Percentiles rank a stretch among this genome's conserved stretches.
phyloP scores from a whole-genome alignment of 2,888 invertebrate genomes.

The Drosophila infuscata region DNA sequence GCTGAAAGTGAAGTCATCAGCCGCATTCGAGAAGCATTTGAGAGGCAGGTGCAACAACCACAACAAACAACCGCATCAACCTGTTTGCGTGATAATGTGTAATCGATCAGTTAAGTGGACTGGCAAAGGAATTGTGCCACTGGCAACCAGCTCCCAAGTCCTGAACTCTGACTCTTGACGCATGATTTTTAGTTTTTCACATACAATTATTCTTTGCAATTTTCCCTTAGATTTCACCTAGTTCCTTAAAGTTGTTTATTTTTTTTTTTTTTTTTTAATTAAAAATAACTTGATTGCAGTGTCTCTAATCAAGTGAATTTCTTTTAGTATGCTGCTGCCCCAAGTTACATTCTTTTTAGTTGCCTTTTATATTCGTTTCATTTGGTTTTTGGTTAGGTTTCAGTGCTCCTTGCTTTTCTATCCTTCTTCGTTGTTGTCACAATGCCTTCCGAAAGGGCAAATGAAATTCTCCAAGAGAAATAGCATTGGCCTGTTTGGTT shows the following conservation, averaged over 20 bases:
- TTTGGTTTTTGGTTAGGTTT: slow-evolving; percentile 22
- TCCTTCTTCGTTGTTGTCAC: slow-evolving; percentile 44
- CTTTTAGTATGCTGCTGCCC: slow-evolving; percentile 24
- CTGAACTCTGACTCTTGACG: slow-evolving; percentile 5
- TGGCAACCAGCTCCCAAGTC: slow-evolving; percentile 5
- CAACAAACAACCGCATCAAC: slow-evolving; percentile 34
- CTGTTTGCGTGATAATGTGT: slow-evolving; percentile 52
- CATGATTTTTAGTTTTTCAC: slow-evolving; percentile 39
- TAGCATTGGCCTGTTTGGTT: slow-evolving; percentile 37
- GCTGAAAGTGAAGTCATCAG: slow-evolving; percentile 59
- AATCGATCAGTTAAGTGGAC: slow-evolving; percentile 68
- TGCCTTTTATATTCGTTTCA: slow-evolving; percentile 29
- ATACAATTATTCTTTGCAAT: slow-evolving; percentile 47
- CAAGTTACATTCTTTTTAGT: slow-evolving; percentile 40
- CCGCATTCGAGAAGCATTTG: slow-evolving; percentile 38
- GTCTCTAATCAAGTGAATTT: slow-evolving; percentile 39
- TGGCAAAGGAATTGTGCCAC: slow-evolving; percentile 9
- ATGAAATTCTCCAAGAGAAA: slow-evolving; percentile 60
- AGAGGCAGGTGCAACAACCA: slow-evolving; percentile 19
- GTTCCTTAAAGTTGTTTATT: slow-evolving; percentile 9
- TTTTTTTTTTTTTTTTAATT: too few species aligned
- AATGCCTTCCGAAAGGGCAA: slow-evolving; percentile 38
- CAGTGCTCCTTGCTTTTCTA: background rate
- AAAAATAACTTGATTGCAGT: slow-evolving; percentile 64
- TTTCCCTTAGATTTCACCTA: slow-evolving; percentile 23